Evolutionary conservation across 2,888 invertebrate species (phyloP).

Genomic region (Pammene aurita): DNA sequence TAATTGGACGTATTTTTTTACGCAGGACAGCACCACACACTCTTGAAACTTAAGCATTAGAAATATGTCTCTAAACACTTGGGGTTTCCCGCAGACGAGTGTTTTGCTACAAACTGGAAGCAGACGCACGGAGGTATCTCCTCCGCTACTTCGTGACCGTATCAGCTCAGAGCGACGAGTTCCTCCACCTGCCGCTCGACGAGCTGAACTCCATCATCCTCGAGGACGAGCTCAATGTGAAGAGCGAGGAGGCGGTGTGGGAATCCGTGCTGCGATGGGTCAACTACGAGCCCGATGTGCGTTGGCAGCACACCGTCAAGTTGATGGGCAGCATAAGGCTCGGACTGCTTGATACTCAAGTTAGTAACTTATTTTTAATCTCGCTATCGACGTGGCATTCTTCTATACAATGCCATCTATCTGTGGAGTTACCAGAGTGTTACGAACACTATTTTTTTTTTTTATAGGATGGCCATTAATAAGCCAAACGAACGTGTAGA

Average conservation of each 20-base stretch:
- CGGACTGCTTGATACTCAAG: slow-evolving; percentile 91
- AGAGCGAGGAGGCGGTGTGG: slow-evolving; percentile 94
- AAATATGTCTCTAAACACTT: not conserved
- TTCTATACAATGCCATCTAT: too few species aligned
- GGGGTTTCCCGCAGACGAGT: slow-evolving; percentile 76
- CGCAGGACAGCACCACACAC: not conserved
- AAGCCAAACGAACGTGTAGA: too few species aligned
- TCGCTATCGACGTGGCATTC: too few species aligned
- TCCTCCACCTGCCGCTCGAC: slow-evolving; percentile 87
- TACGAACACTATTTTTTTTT: too few species aligned
- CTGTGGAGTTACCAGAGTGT: too few species aligned
- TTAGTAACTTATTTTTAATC: slow-evolving; percentile 51
- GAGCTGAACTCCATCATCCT: slow-evolving; percentile 90
- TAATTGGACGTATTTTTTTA: slow-evolving; percentile 59
- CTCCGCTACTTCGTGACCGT: slow-evolving; percentile 91
- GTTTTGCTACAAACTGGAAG: slow-evolving; percentile 88
- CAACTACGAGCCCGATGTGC: slow-evolving; percentile 87
- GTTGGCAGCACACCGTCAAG: slow-evolving; percentile 89
- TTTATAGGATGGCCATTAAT: too few species aligned
- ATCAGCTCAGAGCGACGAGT: slow-evolving; percentile 88
- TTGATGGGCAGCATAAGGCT: slow-evolving; percentile 91
- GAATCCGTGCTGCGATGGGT: slow-evolving; percentile 94
- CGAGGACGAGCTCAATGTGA: slow-evolving; percentile 93
- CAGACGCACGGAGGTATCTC: slow-evolving; percentile 86
- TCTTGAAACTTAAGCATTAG: not conserved